Percentiles rank a stretch among this genome's conserved stretches.
These are phyloP conservation scores for Oedothorax gibbosus DNA, from an alignment of 1,140 invertebrate genomes.

Conservation along the genomic window DNA sequence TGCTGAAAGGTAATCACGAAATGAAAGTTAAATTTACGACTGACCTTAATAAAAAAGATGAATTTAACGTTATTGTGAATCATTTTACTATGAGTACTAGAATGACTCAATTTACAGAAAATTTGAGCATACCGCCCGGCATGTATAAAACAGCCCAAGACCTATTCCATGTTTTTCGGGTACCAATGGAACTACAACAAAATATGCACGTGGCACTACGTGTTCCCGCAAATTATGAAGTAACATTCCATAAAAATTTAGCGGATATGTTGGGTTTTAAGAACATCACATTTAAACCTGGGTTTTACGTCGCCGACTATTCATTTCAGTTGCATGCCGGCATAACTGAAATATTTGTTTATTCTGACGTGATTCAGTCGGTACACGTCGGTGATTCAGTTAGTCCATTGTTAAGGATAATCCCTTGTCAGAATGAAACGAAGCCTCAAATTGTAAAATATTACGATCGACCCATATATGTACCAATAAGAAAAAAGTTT, in stretches of 20 bases:
- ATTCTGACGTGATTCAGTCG: neutral
- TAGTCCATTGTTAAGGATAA: neutral
- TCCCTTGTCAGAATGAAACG: neutral
- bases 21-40: slow-evolving; percentile 1
- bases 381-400: neutral
- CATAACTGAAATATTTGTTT: slow-evolving; percentile 6
- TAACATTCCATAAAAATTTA: neutral
- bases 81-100: neutral
- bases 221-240: neutral
- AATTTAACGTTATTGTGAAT: neutral
- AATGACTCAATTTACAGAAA: neutral
- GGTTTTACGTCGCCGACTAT: neutral
- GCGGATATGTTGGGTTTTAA: neutral
- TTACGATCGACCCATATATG: neutral
- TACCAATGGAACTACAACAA: neutral
- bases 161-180: neutral
- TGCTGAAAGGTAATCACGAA: neutral
- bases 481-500: neutral
- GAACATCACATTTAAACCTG: neutral
- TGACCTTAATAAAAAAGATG: neutral
- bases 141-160: neutral
- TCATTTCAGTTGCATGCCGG: neutral
- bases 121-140: neutral
- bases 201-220: too few relatives aligned
- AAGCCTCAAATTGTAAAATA: neutral